phyloP scores from a whole-genome alignment of 1,140 invertebrate genomes.

The Capitella teleta region DNA sequence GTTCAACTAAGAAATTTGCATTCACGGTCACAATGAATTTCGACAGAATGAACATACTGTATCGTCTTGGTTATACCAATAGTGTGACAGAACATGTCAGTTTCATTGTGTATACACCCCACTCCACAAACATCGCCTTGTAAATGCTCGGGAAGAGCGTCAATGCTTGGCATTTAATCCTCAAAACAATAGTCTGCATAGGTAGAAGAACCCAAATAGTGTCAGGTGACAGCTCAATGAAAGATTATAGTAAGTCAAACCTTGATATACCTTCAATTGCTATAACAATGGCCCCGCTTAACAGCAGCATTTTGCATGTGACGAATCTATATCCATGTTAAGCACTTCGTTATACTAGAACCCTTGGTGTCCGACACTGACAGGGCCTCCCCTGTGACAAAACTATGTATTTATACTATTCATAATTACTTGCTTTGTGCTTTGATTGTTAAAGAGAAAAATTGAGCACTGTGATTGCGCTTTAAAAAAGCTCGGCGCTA shows the following conservation, averaged over 20 bases:
- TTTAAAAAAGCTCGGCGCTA: neutral
- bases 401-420: neutral
- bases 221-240: too few relatives aligned
- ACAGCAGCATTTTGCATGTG: neutral
- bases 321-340: neutral
- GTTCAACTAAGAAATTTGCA: too few relatives aligned
- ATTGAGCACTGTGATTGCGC: neutral
- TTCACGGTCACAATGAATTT: too few relatives aligned
- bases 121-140: too few relatives aligned
- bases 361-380: neutral
- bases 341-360: neutral
- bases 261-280: too few relatives aligned
- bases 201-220: too few relatives aligned
- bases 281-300: neutral
- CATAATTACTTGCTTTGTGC: neutral
- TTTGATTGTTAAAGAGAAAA: neutral
- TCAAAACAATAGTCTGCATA: constrained; percentile 1
- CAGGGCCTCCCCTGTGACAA: neutral
- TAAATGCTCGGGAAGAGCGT: too few relatives aligned
- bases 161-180: neutral
- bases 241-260: too few relatives aligned
- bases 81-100: too few relatives aligned
- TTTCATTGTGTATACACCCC: too few relatives aligned
- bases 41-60: too few relatives aligned
- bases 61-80: too few relatives aligned